A percentile compares a stretch with the other conserved stretches of the same genome.
Conservation (phyloP, 92 coral and sea anemone genomes). For the Meandrina meandrites region DNA sequence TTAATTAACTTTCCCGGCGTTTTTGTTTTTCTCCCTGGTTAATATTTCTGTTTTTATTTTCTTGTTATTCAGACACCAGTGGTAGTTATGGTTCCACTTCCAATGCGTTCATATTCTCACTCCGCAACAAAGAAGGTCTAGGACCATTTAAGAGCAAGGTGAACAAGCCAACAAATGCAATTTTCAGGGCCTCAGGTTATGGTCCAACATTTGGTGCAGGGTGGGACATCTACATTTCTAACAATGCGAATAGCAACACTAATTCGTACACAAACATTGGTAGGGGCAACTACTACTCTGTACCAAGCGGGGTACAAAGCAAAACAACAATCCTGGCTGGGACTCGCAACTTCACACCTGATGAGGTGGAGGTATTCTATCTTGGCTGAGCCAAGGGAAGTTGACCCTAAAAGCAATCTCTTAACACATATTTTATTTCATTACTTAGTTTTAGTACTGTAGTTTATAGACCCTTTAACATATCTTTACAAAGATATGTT, state of each 20-base stretch:
- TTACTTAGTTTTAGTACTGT: too few species aligned
- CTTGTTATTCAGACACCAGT: neutral
- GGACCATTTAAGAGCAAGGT: slow-evolving; percentile 1
- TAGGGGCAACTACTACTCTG: neutral
- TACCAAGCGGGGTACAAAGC: neutral
- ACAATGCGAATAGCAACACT: slow-evolving; percentile 1
- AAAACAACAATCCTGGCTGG: neutral
- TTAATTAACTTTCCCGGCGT: too few species aligned
- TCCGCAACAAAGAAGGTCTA: slow-evolving; percentile 1
- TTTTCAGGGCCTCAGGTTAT: neutral
- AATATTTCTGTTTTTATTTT: neutral
- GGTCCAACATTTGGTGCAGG: neutral
- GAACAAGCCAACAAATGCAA: neutral
- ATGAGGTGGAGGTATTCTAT: slow-evolving; percentile 16
- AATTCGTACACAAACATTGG: neutral
- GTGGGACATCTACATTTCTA: neutral
- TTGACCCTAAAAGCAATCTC: too few species aligned
- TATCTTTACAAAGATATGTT: too few species aligned
- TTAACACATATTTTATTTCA: too few species aligned
- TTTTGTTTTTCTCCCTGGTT: too few species aligned
- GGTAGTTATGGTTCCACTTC: neutral
- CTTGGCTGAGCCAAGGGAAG: neutral
- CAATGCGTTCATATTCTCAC: neutral
- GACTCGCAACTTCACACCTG: neutral
- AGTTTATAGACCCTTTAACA: too few species aligned